phyloP scores from a whole-genome alignment of 2,797 vertebrate genomes.

The Danio albolineatus region DNA sequence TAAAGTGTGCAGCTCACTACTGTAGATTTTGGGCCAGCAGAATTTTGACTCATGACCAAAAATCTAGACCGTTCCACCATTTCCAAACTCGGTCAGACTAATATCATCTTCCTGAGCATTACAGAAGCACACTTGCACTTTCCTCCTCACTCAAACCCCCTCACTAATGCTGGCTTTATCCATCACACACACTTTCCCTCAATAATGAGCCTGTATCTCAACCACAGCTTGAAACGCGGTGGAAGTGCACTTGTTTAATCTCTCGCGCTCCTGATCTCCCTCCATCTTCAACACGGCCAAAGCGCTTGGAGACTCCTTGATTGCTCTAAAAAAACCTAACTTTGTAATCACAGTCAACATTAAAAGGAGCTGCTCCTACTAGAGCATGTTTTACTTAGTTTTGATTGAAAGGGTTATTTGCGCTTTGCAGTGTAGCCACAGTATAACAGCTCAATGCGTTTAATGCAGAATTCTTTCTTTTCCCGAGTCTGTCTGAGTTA shows the following conservation, averaged over 20 bases:
- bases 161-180: slow-evolving; percentile 18
- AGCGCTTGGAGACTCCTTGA: slow-evolving; percentile 62
- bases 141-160: background rate
- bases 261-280: slow-evolving; percentile 43
- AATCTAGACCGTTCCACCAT: background rate
- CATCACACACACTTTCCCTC: slow-evolving; percentile 2
- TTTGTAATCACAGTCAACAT: slow-evolving; percentile 58
- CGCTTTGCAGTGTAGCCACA: background rate
- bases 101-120: background rate
- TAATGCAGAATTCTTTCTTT: background rate
- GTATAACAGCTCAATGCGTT: background rate
- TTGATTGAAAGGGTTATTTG: background rate
- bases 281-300: slow-evolving; percentile 7
- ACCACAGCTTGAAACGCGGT: slow-evolving; percentile 55
- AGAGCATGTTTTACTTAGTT: background rate
- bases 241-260: slow-evolving; percentile 62
- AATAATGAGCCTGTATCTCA: slow-evolving; percentile 63
- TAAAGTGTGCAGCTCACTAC: background rate
- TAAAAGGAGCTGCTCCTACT: background rate
- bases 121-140: background rate
- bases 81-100: background rate
- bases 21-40: background rate
- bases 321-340: slow-evolving; percentile 59
- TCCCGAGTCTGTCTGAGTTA: background rate
- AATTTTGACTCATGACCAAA: background rate